Conservation (phyloP, 2,888 invertebrate species). For the Idaea straminata region DNA sequence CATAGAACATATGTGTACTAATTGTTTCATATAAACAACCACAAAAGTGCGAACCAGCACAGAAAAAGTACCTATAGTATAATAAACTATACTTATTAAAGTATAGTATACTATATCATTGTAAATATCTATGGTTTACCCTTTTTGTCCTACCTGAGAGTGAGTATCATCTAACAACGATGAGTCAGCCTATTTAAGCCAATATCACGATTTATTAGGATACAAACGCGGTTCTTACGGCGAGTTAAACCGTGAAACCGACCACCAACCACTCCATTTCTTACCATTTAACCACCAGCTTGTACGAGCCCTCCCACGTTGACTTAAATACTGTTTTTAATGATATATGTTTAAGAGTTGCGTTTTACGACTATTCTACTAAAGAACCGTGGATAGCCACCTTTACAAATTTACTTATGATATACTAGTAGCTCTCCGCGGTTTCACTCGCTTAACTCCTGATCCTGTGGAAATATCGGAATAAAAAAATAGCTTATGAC, state of each 20-base stretch:
- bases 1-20: too few relatives aligned
- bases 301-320: slow-evolving; percentile 59
- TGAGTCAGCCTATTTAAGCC: slow-evolving; percentile 67
- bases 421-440: not conserved
- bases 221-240: slow-evolving; percentile 64
- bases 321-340: slow-evolving; percentile 21
- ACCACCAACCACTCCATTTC: slow-evolving; percentile 67
- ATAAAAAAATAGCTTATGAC: too few relatives aligned
- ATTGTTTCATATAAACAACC: too few relatives aligned
- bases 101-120: too few relatives aligned
- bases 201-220: slow-evolving; percentile 72
- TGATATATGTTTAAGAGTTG: not conserved
- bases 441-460: not conserved
- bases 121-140: not conserved
- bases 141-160: not conserved
- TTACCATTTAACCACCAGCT: slow-evolving; percentile 46
- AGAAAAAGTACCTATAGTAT: too few relatives aligned
- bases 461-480: not conserved
- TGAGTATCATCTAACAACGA: slow-evolving; percentile 13
- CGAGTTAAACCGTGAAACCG: slow-evolving; percentile 71
- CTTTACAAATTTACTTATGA: not conserved
- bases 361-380: too few relatives aligned
- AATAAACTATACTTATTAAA: too few relatives aligned
- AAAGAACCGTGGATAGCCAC: not conserved
- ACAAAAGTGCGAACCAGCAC: too few relatives aligned